Percentiles rank a stretch among this genome's conserved stretches.
phyloP scores from a whole-genome alignment of 2,797 vertebrate genomes.

The Vireo griseus region DNA sequence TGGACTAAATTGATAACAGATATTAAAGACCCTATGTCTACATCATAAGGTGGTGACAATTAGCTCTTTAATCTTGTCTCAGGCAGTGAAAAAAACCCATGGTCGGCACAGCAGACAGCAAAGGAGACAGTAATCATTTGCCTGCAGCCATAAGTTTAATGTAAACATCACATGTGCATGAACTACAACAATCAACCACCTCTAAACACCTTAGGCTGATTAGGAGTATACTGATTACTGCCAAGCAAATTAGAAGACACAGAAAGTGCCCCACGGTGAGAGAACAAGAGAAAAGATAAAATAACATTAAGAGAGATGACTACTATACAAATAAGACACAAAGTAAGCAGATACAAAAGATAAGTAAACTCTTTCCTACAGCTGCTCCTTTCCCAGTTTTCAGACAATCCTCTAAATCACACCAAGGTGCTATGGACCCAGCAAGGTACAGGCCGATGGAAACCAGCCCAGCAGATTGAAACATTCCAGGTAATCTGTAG shows the following conservation, averaged over 20 bases:
- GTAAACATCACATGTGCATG: background rate
- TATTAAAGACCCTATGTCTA: background rate
- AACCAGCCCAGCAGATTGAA: background rate
- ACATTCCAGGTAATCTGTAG: background rate
- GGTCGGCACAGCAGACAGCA: background rate
- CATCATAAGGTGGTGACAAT: background rate
- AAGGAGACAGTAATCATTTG: background rate
- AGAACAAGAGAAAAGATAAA: background rate
- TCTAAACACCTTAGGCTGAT: background rate
- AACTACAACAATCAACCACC: background rate
- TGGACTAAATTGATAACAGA: background rate
- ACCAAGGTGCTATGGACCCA: fast-evolving
- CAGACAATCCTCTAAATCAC: background rate
- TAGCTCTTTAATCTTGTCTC: background rate
- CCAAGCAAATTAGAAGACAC: background rate
- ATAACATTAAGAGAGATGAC: background rate
- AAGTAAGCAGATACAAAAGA: background rate
- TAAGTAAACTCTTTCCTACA: background rate
- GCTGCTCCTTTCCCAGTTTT: background rate
- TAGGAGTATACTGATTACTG: background rate
- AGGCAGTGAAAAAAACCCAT: background rate
- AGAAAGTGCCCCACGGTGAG: background rate
- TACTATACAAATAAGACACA: background rate
- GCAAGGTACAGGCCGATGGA: background rate
- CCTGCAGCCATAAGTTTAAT: background rate